Conservation (phyloP, 2,113 vertebrate species). For the Callionymus lyra region DNA sequence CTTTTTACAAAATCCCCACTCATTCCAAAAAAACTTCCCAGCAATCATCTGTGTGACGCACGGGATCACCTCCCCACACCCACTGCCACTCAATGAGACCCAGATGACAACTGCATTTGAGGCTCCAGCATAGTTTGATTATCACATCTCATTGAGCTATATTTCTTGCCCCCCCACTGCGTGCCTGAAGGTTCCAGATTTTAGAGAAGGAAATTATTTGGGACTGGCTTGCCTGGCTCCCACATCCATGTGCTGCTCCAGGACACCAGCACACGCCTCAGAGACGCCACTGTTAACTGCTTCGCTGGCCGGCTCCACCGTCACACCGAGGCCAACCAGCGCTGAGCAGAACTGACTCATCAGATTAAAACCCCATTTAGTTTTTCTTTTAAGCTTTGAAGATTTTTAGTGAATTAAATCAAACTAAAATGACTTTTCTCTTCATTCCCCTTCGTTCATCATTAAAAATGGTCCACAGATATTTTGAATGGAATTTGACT, state of each 20-base stretch:
- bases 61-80: conserved; percentile 1
- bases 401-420: too few relatives aligned
- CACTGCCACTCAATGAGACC: conserved; percentile 24
- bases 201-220: neutral
- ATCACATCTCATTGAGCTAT: conserved; percentile 12
- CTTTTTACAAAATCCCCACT: too few relatives aligned
- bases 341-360: conserved; percentile 18
- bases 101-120: conserved; percentile 28
- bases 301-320: conserved; percentile 29
- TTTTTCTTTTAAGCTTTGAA: too few relatives aligned
- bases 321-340: conserved; percentile 21
- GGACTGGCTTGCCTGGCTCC: conserved; percentile 16
- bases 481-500: conserved; percentile 12
- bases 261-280: conserved; percentile 35
- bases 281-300: conserved; percentile 53
- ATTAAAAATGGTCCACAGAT: conserved; percentile 1
- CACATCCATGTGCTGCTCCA: conserved; percentile 30
- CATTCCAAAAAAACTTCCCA: too few relatives aligned
- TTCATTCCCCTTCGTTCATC: conserved; percentile 1
- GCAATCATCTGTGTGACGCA: too few relatives aligned
- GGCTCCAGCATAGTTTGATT: conserved; percentile 1
- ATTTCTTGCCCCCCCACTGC: too few relatives aligned
- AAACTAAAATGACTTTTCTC: too few relatives aligned
- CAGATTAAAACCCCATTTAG: too few relatives aligned
- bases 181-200: too few relatives aligned